A percentile compares a stretch with the other conserved stretches of the same genome.
Evolutionary conservation across 2,113 vertebrate species (phyloP).

Genomic region (Calidris pugnax): DNA sequence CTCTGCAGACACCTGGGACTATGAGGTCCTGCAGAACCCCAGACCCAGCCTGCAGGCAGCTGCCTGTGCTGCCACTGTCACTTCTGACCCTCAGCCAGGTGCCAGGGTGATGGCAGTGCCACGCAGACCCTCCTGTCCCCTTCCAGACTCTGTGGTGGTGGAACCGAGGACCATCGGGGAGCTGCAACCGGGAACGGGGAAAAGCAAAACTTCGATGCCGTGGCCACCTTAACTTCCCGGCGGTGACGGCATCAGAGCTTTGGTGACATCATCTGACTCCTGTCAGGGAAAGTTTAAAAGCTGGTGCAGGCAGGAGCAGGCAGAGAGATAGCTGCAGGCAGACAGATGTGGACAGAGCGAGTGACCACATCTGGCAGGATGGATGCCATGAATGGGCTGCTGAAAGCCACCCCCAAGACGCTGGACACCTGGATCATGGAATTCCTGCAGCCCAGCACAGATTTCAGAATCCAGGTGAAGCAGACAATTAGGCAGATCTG

Average conservation of each 20-base stretch:
- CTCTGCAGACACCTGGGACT: neutral
- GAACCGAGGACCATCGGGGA: accelerated
- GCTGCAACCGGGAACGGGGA: accelerated
- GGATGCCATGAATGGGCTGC: accelerated
- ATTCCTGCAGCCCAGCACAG: neutral
- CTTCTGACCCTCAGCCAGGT: neutral
- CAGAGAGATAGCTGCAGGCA: accelerated
- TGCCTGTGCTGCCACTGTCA: neutral
- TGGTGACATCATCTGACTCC: neutral
- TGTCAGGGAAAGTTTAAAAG: neutral
- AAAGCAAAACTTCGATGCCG: accelerated
- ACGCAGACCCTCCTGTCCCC: neutral
- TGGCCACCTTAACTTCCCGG: neutral
- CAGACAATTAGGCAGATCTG: neutral
- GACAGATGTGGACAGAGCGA: accelerated
- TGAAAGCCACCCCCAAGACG: accelerated
- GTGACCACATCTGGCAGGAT: neutral
- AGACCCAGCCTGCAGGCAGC: neutral
- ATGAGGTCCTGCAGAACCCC: neutral
- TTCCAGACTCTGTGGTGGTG: neutral
- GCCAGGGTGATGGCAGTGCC: neutral
- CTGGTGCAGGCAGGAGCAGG: neutral
- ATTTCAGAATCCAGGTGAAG: neutral
- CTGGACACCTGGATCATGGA: neutral
- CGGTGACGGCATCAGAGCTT: neutral